These are phyloP conservation scores for Bufotes viridis DNA, from an alignment of 2,797 vertebrate species.

Conservation along the genomic window DNA sequence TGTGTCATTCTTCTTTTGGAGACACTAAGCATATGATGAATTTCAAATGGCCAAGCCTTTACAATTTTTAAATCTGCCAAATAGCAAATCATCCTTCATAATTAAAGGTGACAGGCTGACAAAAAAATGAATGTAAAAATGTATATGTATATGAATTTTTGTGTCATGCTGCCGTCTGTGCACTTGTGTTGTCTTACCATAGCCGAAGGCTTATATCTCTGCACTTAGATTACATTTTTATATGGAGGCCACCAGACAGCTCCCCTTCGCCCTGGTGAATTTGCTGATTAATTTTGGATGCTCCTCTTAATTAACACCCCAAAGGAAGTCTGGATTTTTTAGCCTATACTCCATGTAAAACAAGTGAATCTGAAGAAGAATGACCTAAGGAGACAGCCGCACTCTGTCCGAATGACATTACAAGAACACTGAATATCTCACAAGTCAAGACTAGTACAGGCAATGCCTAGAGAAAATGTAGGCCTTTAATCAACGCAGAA, in stretches of 20 bases:
- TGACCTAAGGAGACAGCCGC: conserved; percentile 91
- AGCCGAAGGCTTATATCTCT: conserved; percentile 93
- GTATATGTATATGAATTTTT: conserved; percentile 98
- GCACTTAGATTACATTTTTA: conserved; percentile 82
- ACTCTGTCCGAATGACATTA: conserved; percentile 90
- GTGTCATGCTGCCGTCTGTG: conserved; percentile 95
- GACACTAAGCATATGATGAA: conserved; percentile 86
- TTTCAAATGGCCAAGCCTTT: conserved; percentile 88
- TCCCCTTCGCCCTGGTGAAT: conserved; percentile 98
- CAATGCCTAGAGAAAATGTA: conserved; percentile 88
- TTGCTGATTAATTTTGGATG: conserved; percentile 99
- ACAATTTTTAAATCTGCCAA: conserved; percentile 87
- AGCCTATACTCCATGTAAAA: conserved; percentile 84
- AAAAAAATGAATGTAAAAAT: conserved; percentile 98
- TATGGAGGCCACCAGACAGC: conserved; percentile 94
- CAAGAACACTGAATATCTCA: conserved; percentile 84
- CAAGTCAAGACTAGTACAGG: conserved; percentile 83
- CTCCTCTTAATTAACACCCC: conserved; percentile 99
- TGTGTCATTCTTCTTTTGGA: conserved; percentile 73
- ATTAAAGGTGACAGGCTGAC: conserved; percentile 99
- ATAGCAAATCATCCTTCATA: conserved; percentile 98
- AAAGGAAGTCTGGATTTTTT: conserved; percentile 93
- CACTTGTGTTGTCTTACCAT: conserved; percentile 89
- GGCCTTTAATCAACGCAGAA: conserved; percentile 94
- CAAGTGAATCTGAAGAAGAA: conserved; percentile 89